A percentile compares a stretch with the other conserved stretches of the same genome.
These are phyloP conservation scores for Penelope pileata DNA, from an alignment of 2,113 vertebrate species.

Conservation along the genomic window DNA sequence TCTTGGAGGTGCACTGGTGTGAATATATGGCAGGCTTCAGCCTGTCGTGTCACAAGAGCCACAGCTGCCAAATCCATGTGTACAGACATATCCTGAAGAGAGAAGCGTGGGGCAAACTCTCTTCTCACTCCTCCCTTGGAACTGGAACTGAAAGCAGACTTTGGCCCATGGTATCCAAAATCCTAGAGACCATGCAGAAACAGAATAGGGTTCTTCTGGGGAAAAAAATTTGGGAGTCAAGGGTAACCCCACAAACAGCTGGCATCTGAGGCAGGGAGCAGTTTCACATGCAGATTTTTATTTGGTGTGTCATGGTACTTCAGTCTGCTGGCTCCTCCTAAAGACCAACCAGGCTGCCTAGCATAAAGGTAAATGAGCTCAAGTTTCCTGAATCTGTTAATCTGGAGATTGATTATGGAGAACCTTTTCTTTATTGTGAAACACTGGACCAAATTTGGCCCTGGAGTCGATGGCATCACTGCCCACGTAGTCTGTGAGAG, in stretches of 20 bases:
- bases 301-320: neutral
- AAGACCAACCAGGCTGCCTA: neutral
- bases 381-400: neutral
- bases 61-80: neutral
- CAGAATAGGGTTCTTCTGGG: neutral
- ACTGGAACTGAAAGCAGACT: conserved; percentile 34
- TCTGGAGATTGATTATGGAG: neutral
- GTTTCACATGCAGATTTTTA: conserved; percentile 25
- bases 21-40: neutral
- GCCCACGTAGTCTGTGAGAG: neutral
- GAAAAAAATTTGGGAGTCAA: neutral
- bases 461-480: neutral
- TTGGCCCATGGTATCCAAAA: neutral
- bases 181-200: neutral
- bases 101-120: neutral
- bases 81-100: neutral
- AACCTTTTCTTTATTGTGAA: neutral
- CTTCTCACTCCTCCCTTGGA: neutral
- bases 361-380: neutral
- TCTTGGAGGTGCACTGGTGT: neutral
- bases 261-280: neutral
- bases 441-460: conserved; percentile 56
- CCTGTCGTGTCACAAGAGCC: neutral
- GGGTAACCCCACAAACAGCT: neutral
- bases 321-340: neutral